These are phyloP conservation scores for Corvus hawaiiensis DNA, from an alignment of 2,113 vertebrate species.

Conservation along the genomic window DNA sequence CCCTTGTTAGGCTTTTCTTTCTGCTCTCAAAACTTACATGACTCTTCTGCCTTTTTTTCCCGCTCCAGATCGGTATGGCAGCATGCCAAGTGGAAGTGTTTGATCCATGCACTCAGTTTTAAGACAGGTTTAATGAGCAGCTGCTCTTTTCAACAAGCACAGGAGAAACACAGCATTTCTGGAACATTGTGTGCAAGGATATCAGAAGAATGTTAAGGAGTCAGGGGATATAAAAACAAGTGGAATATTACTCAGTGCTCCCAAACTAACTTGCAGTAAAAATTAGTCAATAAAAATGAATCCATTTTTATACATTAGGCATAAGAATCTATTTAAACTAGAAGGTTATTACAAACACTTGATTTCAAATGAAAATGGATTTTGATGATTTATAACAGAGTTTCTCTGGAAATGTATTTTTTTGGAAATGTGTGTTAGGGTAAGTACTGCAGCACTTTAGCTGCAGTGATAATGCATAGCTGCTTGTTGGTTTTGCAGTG, in stretches of 20 bases:
- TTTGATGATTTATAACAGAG: background rate
- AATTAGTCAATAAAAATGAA: background rate
- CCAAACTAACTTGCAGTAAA: background rate
- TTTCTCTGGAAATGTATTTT: background rate
- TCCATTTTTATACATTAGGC: background rate
- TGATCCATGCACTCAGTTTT: background rate
- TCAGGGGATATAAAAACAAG: background rate
- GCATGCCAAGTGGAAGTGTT: background rate
- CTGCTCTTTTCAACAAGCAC: background rate
- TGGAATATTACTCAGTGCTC: background rate
- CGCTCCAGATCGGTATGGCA: background rate
- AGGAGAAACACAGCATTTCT: background rate
- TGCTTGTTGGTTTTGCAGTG: background rate
- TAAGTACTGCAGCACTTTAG: background rate
- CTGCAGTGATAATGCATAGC: background rate
- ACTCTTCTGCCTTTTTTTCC: background rate
- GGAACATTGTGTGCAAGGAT: background rate
- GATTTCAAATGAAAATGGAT: background rate
- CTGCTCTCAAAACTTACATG: background rate
- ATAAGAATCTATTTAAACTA: background rate
- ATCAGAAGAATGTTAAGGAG: background rate
- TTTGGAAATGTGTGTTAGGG: background rate
- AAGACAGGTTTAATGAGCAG: background rate
- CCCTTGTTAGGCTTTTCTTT: background rate
- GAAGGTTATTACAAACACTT: background rate